Evolutionary conservation across 2,888 invertebrate species (phyloP).

Genomic region (Eupithecia subfuscata): DNA sequence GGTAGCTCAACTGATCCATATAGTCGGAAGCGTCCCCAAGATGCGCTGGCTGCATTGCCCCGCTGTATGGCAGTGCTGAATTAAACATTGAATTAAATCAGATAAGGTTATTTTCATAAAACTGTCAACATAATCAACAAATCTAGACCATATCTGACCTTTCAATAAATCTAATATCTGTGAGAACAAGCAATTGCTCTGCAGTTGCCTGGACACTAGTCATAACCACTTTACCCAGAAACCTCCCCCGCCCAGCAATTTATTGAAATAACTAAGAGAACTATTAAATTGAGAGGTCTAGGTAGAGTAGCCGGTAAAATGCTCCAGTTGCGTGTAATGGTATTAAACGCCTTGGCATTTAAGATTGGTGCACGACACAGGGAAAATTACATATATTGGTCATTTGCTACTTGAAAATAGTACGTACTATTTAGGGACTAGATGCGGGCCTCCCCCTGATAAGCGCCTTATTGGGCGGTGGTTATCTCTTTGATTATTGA

Average conservation of each 20-base stretch:
- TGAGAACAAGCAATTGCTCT: slow-evolving; percentile 53
- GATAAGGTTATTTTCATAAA: background rate
- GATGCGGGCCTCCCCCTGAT: no score
- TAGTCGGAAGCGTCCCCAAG: no score
- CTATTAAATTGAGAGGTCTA: slow-evolving; percentile 46
- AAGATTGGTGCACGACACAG: slow-evolving; percentile 56
- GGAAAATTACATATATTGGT: slow-evolving; percentile 16
- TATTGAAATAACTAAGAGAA: slow-evolving; percentile 26
- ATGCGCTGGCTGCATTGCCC: no score
- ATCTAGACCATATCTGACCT: slow-evolving; percentile 51
- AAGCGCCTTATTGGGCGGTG: no score
- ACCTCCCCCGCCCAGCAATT: slow-evolving; percentile 32
- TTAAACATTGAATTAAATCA: background rate
- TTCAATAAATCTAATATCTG: slow-evolving; percentile 53
- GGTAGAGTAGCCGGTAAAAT: slow-evolving; percentile 55
- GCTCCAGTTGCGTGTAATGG: slow-evolving; percentile 57
- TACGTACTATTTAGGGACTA: background rate
- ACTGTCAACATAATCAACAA: slow-evolving; percentile 43
- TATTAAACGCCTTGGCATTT: slow-evolving; percentile 75
- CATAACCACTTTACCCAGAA: slow-evolving; percentile 36
- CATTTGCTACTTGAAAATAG: background rate
- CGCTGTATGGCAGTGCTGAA: no score
- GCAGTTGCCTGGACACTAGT: slow-evolving; percentile 41
- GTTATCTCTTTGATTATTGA: no score
- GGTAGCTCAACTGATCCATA: no score